Base-by-base conservation (phyloP, 2,113 vertebrate genomes). In the Megatriorchis doriae region DNA sequence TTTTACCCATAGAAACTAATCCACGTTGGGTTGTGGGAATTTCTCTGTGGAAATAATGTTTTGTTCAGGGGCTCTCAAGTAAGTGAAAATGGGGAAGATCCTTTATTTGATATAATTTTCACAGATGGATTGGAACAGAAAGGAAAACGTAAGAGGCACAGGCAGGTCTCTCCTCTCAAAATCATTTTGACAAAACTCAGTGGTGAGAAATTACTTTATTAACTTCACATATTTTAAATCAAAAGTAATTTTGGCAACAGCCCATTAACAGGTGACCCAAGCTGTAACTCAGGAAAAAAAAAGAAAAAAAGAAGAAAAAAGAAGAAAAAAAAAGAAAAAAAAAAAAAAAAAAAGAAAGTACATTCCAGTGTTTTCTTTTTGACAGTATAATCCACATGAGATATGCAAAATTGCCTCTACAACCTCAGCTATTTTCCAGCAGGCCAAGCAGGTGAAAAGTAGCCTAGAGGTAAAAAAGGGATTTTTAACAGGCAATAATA, bases 371-470 rank as follows among this genome's bases (percentile, higher is more conserved):
- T 56, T 94, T 81, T 16, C 42, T 45, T 52, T 86, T 38, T 73
- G n/a, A 48, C 32, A 55, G 31, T 62, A 43, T 81, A 91, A 97
- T 88, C 58, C 88, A 70, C 9, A 43, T 2, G 7, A 85, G 52
- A 36, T 88, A 56, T 1, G 6, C 52, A 96, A 94, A 95, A 88
- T 58, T 65, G 13, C 65, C 12, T 67, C 71, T 52, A 34, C 32
- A 89, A 84, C n/a, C 58, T 95, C 78, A 95, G 89, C 23, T 92
- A 43, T 92, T 94, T 95, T 94, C 52, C 52, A 83, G 42, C 80
- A 29, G 71, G 63, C 73, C 27, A 67, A 74, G 58, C 58, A 68
- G 61, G 59, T 80, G 74, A 81, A 81, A 93, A 93, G 50, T n/a
- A 86, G 42, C 34, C 16, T 55, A 59, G 27, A 70, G 72, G 74